phyloP scores from a whole-genome alignment of 2,888 invertebrate genomes.

The Venustoraphidia nigricollis region DNA sequence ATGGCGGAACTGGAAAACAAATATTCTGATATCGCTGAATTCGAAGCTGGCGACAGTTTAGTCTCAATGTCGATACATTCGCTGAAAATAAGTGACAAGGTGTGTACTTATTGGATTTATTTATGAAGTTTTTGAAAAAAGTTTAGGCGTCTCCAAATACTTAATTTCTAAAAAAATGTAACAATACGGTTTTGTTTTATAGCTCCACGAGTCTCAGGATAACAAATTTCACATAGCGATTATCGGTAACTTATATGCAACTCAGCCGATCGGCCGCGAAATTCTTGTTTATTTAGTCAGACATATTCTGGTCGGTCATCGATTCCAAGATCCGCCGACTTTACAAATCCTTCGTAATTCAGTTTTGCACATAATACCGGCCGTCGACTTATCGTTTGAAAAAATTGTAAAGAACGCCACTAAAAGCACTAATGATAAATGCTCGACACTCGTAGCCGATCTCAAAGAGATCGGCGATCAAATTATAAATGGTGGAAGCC shows the following conservation, averaged over 20 bases:
- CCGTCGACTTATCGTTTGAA: constrained; percentile 40
- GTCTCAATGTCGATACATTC: constrained; percentile 50
- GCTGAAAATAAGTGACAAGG: constrained; percentile 57
- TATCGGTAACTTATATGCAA: constrained; percentile 68
- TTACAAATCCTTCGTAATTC: constrained; percentile 47
- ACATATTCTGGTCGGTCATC: constrained; percentile 60
- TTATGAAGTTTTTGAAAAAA: not conserved
- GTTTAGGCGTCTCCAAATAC: not conserved
- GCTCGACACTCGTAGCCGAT: constrained; percentile 27
- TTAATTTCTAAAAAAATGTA: constrained; percentile 1
- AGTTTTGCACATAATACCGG: constrained; percentile 68
- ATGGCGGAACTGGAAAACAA: constrained; percentile 54
- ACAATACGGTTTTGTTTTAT: constrained; percentile 15
- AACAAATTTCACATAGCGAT: constrained; percentile 68
- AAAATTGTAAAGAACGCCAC: constrained; percentile 19
- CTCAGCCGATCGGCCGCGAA: constrained; percentile 75
- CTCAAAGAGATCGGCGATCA: constrained; percentile 50
- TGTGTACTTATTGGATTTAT: constrained; percentile 23
- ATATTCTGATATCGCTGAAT: constrained; percentile 51
- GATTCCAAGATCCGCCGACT: constrained; percentile 49
- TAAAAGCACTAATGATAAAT: constrained; percentile 18
- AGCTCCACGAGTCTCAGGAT: constrained; percentile 67
- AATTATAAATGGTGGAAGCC: constrained; percentile 33
- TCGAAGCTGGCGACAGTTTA: constrained; percentile 50
- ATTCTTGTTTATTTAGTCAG: constrained; percentile 65